Conservation (phyloP, 2,113 vertebrate species). For the Cyphomyrus discorhynchus region DNA sequence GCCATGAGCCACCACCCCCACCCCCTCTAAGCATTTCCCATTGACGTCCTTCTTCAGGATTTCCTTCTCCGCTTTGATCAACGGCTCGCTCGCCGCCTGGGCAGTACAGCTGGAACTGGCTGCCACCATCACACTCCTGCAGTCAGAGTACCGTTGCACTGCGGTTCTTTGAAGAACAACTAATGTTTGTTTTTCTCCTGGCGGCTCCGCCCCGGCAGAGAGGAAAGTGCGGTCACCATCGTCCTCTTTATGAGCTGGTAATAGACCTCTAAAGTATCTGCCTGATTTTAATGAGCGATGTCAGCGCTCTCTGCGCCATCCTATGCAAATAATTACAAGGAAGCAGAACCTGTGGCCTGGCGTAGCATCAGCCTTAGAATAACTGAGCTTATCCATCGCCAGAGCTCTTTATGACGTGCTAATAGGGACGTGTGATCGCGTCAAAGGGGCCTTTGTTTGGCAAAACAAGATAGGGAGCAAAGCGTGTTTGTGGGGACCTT, state of each 20-base stretch:
- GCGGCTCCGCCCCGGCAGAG: constrained; percentile 13
- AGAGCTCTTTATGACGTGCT: constrained; percentile 43
- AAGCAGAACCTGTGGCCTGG: constrained; percentile 31
- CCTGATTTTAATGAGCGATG: constrained; percentile 45
- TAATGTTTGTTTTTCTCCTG: background rate
- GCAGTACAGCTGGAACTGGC: background rate
- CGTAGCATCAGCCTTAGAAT: constrained; percentile 27
- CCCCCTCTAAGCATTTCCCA: background rate
- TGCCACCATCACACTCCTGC: background rate
- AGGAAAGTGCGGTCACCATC: constrained; percentile 29
- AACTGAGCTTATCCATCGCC: constrained; percentile 42
- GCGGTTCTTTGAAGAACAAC: background rate
- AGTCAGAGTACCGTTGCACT: background rate
- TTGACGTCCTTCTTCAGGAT: background rate
- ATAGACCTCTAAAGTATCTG: constrained; percentile 33
- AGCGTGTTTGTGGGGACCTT: background rate
- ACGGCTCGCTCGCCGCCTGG: background rate
- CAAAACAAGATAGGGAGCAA: background rate
- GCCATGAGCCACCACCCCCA: background rate
- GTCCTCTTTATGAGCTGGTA: constrained; percentile 33
- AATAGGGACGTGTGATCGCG: constrained; percentile 42
- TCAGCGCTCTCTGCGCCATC: constrained; percentile 32
- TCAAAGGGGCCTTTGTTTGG: constrained; percentile 41
- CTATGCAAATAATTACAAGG: constrained; percentile 41
- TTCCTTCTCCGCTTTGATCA: background rate